Conservation (phyloP, 2,797 vertebrate species). For the Pipistrellus nathusii region DNA sequence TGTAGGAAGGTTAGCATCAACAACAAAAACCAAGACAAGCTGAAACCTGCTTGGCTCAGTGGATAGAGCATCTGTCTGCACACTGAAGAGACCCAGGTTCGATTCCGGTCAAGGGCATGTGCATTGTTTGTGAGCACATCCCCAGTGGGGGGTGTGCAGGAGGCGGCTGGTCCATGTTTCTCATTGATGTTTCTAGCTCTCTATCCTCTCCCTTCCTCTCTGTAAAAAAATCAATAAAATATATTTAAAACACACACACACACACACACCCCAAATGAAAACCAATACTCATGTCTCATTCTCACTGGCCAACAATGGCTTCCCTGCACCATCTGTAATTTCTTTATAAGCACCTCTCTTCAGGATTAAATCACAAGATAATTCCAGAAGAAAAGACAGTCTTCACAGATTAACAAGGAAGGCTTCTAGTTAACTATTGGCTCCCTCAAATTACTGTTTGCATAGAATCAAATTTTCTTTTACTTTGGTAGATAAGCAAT, state of each 20-base stretch:
- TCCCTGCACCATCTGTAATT: neutral
- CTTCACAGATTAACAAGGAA: neutral
- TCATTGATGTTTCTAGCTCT: no score
- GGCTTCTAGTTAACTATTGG: neutral
- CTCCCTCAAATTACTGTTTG: neutral
- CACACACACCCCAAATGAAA: neutral
- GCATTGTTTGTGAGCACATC: no score
- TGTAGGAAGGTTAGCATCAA: neutral
- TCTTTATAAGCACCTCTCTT: neutral
- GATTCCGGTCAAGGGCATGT: no score
- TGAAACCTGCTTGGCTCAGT: no score
- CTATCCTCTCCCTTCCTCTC: no score
- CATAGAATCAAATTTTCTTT: neutral
- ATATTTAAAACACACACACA: no score
- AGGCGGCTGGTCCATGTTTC: no score
- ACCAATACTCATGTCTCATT: neutral
- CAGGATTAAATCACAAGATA: slow-evolving; percentile 20
- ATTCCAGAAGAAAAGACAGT: neutral
- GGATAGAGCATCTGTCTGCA: no score
- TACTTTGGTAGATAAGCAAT: neutral
- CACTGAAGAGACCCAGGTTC: no score
- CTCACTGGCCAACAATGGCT: neutral
- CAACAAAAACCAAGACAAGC: neutral
- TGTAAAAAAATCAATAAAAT: no score
- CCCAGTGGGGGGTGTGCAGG: no score